These are phyloP conservation scores for Philonicus albiceps DNA, from an alignment of 2,888 invertebrate genomes.

Conservation along the genomic window DNA sequence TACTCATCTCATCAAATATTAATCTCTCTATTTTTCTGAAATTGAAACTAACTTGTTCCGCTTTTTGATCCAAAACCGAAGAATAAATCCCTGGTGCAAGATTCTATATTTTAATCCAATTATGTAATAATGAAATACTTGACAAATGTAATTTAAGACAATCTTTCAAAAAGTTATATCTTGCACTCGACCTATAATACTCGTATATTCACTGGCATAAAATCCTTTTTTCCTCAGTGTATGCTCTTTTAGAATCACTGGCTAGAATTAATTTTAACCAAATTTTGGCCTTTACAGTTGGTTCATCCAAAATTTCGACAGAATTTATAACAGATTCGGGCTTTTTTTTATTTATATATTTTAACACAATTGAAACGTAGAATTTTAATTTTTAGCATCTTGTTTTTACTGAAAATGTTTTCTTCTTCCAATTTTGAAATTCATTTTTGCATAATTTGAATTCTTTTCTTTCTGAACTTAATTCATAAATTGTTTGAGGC, in stretches of 20 bases:
- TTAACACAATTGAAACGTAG: neutral
- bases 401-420: too few relatives aligned
- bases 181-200: neutral
- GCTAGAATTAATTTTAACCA: too few relatives aligned
- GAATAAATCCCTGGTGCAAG: neutral
- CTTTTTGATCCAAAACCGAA: neutral
- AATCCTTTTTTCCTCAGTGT: neutral
- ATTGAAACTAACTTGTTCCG: neutral
- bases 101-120: neutral
- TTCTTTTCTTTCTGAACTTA: neutral
- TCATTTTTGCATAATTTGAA: neutral
- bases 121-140: neutral
- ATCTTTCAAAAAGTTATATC: neutral
- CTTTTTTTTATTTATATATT: neutral
- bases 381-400: neutral
- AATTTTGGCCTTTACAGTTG: too few relatives aligned
- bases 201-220: neutral
- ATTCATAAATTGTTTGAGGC: too few relatives aligned
- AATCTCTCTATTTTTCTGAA: constrained; percentile 20
- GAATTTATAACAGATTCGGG: neutral
- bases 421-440: neutral
- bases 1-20: constrained; percentile 43
- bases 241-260: neutral
- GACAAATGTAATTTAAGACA: neutral
- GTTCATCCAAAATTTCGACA: too few relatives aligned